Evolutionary conservation across 2,888 invertebrate genomes (phyloP).

Genomic region (Rhyacophila evoluta): DNA sequence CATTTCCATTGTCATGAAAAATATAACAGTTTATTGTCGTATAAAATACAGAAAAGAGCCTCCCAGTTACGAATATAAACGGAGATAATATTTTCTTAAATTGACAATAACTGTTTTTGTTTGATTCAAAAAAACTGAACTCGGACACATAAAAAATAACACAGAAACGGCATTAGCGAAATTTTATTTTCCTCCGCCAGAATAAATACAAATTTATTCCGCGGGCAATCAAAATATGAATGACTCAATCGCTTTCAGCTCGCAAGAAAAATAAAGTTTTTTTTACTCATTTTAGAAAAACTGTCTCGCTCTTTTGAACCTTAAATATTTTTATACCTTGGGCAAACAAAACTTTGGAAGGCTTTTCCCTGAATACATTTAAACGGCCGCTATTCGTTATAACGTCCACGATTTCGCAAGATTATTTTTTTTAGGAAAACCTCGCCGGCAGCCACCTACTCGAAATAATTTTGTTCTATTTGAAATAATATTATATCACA

Average conservation of each 20-base stretch:
- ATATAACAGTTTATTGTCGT: no score
- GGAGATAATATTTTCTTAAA: not conserved
- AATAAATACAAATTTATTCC: slow-evolving; percentile 22
- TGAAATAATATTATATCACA: not conserved
- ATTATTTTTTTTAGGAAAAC: slow-evolving; percentile 21
- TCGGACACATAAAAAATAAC: slow-evolving; percentile 5
- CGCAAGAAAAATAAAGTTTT: slow-evolving; percentile 12
- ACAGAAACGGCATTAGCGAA: not conserved
- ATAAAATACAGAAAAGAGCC: no score
- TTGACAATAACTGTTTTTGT: not conserved
- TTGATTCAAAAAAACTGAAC: not conserved
- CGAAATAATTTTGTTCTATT: not conserved
- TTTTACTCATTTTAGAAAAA: not conserved
- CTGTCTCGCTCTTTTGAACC: slow-evolving; percentile 13
- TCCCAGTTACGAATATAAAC: no score
- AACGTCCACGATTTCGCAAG: slow-evolving; percentile 9
- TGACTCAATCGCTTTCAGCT: slow-evolving; percentile 22
- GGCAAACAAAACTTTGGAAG: slow-evolving; percentile 19
- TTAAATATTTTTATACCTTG: slow-evolving; percentile 22
- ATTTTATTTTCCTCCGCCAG: not conserved
- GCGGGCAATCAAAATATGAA: slow-evolving; percentile 24
- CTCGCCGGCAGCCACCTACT: not conserved
- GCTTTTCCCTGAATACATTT: slow-evolving; percentile 7
- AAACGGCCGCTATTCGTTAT: slow-evolving; percentile 9
- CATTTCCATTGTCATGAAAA: no score